Base-by-base conservation (phyloP, 2,888 invertebrate genomes). In the Vandiemenella viatica region DNA sequence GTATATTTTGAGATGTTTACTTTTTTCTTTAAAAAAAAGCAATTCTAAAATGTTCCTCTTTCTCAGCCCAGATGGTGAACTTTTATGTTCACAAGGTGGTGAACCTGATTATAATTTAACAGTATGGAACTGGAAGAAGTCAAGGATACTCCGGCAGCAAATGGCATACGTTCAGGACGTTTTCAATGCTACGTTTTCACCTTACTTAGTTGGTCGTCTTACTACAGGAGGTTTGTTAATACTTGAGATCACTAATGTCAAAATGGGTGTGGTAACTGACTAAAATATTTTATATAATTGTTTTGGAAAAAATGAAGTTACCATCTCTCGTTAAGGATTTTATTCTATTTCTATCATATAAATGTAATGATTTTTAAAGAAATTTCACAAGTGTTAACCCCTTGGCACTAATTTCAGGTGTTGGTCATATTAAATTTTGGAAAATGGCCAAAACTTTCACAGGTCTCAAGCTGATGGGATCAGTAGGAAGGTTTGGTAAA, bases 401-500 rank as follows among this genome's bases (percentile, higher is more conserved):
- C n/a, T n/a, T n/a, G n/a, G n/a, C n/a, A 23, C 56, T 58, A 52
- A 44, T 59, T 59, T 77, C 83, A 58, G 89, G 88, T 73, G 65
- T 79, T 1, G 80, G 80, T 16, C 88, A 89, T 59, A 80, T 86
- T 21, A 89, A 89, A 65, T 90, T 90, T 67, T 93, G 92, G 92
- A 91, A 88, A 71, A 91, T 92, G 83, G 82, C 83, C 0, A 65
- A 75, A 54, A 92, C 93, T 0, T 93, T 92, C 61, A 93, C 92
- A 0, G 92, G 92, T 0, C 67, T 92, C 0, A 93, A 93, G 65
- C 68, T 93, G 6, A 81, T 90, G 65, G 89, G 90, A 1, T 80
- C 84, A 59, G 65, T 88, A n/a, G 92, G 92, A 0, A 75, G 87
- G 60, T 93, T 92, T 64, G 92, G 91, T 1, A 88, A 88, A 67